Base-by-base conservation (phyloP, 2,888 invertebrate genomes). In the Allophyes oxyacanthae region DNA sequence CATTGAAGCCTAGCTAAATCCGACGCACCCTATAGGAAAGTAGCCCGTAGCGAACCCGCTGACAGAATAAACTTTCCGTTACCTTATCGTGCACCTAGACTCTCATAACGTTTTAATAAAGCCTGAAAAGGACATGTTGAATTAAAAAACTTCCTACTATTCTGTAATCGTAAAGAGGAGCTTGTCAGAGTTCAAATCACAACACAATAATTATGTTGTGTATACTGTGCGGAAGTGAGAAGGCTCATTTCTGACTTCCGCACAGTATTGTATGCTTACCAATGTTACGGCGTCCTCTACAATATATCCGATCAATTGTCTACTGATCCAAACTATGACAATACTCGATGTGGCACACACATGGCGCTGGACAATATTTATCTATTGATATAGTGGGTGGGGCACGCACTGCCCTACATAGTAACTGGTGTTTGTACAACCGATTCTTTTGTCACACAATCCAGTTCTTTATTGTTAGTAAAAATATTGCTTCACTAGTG, bases 401-500 rank as follows among this genome's bases (percentile, higher is more conserved):
- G 65, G 53, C 53, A 26, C 49, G 38, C 69, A 44, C 46, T 68
- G 68, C 25, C 71, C 66, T 44, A 67, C 58, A 64, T 70, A 53
- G 46, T 43, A 71, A 71, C 53, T 48, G 28, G 26, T 63, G 49
- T 67, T 64, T 51, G 65, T 48, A 65, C 58, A 54, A 64, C 15
- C 52, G 64, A 30, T 48, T 20, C 48, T 58, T 64, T 57, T 64
- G 65, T 69, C 64, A 25, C 20, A 20, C 20, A 20, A 2, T 20
- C 20, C 20, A 20, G 4, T 20, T 20, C 4, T 20, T 3, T 20
- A 20, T 20, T 48, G 32, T 44, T 34, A 11, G 34, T 34, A 14
- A 6, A 5, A 38, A 67, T 67, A 64, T 44, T 53, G 33, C 20
- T 10, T 13, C 20, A 20, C 4, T 20, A 20, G 20, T 2, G 2